phyloP scores from a whole-genome alignment of 1,140 invertebrate genomes.

The Cydia fagiglandana region DNA sequence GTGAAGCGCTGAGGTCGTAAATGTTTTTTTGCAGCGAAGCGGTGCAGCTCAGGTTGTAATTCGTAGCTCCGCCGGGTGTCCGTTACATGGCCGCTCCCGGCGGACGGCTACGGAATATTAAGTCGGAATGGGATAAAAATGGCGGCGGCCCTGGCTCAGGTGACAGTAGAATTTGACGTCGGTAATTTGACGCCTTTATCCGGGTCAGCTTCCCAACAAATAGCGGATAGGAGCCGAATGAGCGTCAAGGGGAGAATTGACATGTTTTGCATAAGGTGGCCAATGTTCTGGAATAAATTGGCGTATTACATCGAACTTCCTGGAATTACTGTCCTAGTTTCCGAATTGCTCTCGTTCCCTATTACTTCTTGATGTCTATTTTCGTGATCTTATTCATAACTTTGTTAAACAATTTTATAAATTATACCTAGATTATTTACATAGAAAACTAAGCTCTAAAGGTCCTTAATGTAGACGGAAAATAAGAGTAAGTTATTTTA shows the following conservation, averaged over 20 bases:
- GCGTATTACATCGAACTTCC: constrained; percentile 7
- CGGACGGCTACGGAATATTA: constrained; percentile 67
- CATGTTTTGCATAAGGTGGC: constrained; percentile 49
- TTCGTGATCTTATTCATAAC: background rate
- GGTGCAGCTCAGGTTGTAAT: constrained; percentile 42
- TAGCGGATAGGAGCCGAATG: constrained; percentile 45
- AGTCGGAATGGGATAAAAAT: constrained; percentile 66
- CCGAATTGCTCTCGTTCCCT: background rate
- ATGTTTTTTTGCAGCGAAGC: constrained; percentile 20
- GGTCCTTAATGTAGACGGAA: background rate
- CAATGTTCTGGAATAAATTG: constrained; percentile 32
- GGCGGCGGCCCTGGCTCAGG: constrained; percentile 58
- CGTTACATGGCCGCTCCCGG: constrained; percentile 54
- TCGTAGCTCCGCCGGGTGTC: constrained; percentile 55
- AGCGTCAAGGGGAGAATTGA: constrained; percentile 39
- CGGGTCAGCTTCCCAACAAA: constrained; percentile 57
- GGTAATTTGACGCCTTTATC: constrained; percentile 71
- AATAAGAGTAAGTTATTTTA: background rate
- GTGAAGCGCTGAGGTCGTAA: constrained; percentile 6
- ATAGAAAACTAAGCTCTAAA: background rate
- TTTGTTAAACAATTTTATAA: background rate
- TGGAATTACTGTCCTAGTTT: constrained; percentile 23
- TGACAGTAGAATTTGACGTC: constrained; percentile 64
- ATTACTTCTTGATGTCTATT: constrained; percentile 1
- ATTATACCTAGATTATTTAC: background rate